A percentile compares a stretch with the other conserved stretches of the same genome.
Evolutionary conservation across 2,888 invertebrate genomes (phyloP).

Genomic region (Patella ulyssiponensis): DNA sequence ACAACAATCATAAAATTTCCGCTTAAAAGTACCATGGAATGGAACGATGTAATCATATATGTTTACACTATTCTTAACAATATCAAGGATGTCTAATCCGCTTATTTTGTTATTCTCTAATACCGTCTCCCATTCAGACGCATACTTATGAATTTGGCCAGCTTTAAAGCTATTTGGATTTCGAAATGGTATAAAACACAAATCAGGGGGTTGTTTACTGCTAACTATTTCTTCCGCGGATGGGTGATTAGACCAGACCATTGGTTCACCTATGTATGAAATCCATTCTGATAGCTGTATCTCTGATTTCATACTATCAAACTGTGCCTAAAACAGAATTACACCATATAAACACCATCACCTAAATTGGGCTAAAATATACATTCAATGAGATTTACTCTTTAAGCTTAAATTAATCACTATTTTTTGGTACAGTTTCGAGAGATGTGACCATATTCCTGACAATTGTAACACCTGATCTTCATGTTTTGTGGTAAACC

Average conservation of each 20-base stretch:
- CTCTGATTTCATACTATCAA: too few species aligned
- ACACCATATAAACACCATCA: too few species aligned
- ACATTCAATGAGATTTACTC: too few species aligned
- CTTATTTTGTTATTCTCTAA: constrained; percentile 10
- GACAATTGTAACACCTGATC: too few species aligned
- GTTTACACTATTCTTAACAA: constrained; percentile 6
- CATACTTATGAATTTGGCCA: constrained; percentile 22
- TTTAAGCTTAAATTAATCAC: too few species aligned
- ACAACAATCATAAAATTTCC: constrained; percentile 19
- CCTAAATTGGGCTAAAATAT: too few species aligned
- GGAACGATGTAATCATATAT: constrained; percentile 14
- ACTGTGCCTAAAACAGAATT: too few species aligned
- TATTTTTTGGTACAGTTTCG: too few species aligned
- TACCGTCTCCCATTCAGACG: constrained; percentile 27
- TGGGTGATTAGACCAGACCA: constrained; percentile 21
- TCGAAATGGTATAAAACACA: constrained; percentile 25
- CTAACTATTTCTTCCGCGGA: constrained; percentile 23
- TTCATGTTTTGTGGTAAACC: too few species aligned
- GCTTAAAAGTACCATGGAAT: constrained; percentile 33
- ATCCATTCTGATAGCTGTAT: too few species aligned
- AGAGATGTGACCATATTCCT: too few species aligned
- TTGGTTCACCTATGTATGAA: constrained; percentile 21
- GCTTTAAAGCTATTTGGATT: constrained; percentile 26
- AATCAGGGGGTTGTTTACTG: constrained; percentile 13
- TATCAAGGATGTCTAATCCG: background rate